A percentile compares a stretch with the other conserved stretches of the same genome.
These are phyloP conservation scores for Forbesichthys agassizii DNA, from an alignment of 2,113 vertebrate genomes.

Conservation along the genomic window DNA sequence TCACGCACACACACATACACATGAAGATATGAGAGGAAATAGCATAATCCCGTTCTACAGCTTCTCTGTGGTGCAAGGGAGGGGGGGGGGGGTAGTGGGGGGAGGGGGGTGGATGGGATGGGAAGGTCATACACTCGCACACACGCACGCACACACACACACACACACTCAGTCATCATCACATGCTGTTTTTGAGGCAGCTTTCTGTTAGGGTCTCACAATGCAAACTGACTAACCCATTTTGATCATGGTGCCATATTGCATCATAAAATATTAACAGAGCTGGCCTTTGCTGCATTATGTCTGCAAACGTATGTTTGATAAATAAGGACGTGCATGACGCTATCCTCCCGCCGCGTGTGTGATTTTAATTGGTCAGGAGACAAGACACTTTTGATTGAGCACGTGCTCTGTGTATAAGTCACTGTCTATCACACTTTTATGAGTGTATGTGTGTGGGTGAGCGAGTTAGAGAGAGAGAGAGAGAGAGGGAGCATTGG, in stretches of 20 bases:
- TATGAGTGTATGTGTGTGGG: background rate
- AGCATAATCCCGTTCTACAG: too few species aligned
- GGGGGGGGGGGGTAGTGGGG: too few species aligned
- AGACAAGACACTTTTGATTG: background rate
- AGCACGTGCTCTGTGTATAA: background rate
- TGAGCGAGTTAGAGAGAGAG: too few species aligned
- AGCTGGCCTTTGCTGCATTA: conserved; percentile 62
- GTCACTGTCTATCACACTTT: background rate
- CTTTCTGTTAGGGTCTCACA: conserved; percentile 62
- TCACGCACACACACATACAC: conserved; percentile 16
- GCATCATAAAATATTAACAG: conserved; percentile 80
- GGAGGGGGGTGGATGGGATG: conserved; percentile 30
- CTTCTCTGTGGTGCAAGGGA: too few species aligned
- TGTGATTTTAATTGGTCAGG: background rate
- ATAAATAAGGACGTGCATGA: conserved; percentile 39
- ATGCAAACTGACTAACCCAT: conserved; percentile 78
- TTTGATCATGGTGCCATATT: conserved; percentile 79
- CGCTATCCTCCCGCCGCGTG: conserved; percentile 17
- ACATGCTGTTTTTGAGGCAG: conserved; percentile 35
- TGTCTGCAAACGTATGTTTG: conserved; percentile 66
- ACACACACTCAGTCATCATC: conserved; percentile 24
- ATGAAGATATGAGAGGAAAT: conserved; percentile 21
- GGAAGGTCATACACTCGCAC: conserved; percentile 30
- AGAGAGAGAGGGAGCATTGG: too few species aligned
- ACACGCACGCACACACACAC: background rate